A percentile compares a stretch with the other conserved stretches of the same genome.
Evolutionary conservation across 2,888 invertebrate genomes (phyloP).

Genomic region (Acleris holmiana): DNA sequence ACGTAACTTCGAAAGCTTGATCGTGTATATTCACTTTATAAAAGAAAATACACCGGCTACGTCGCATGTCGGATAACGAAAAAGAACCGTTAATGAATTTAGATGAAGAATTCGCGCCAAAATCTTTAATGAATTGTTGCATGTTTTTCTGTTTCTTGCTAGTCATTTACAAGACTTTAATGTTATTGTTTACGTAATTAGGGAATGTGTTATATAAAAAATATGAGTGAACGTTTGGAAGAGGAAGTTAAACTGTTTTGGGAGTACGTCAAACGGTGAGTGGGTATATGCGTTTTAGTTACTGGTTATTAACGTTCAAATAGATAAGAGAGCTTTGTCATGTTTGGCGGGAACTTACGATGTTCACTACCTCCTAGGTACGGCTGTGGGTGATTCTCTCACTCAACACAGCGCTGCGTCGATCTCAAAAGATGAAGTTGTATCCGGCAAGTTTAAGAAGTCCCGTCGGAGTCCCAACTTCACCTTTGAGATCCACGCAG

Average conservation of each 20-base stretch:
- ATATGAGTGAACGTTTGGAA: conserved; percentile 65
- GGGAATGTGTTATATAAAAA: conserved; percentile 7
- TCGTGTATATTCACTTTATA: conserved; percentile 43
- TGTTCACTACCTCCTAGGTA: too few species aligned
- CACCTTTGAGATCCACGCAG: too few species aligned
- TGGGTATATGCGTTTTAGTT: conserved; percentile 9
- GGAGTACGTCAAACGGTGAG: conserved; percentile 80
- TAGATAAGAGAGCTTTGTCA: too few species aligned
- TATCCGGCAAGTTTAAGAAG: too few species aligned
- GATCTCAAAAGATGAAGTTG: too few species aligned
- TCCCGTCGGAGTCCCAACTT: too few species aligned
- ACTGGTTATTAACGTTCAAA: too few species aligned
- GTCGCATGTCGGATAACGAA: neutral
- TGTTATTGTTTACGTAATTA: conserved; percentile 2
- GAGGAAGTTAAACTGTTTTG: conserved; percentile 75
- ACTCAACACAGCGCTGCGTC: too few species aligned
- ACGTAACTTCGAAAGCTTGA: conserved; percentile 50
- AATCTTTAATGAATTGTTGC: conserved; percentile 10
- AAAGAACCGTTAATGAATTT: conserved; percentile 3
- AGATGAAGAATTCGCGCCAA: conserved; percentile 3
- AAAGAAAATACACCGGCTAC: conserved; percentile 7
- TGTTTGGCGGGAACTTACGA: too few species aligned
- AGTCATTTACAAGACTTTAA: conserved; percentile 11
- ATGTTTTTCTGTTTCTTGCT: conserved; percentile 12
- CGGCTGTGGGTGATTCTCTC: too few species aligned